Percentiles rank a stretch among this genome's conserved stretches.
These are phyloP conservation scores for Furcifer pardalis DNA, from an alignment of 2,797 vertebrate genomes.

Conservation along the genomic window DNA sequence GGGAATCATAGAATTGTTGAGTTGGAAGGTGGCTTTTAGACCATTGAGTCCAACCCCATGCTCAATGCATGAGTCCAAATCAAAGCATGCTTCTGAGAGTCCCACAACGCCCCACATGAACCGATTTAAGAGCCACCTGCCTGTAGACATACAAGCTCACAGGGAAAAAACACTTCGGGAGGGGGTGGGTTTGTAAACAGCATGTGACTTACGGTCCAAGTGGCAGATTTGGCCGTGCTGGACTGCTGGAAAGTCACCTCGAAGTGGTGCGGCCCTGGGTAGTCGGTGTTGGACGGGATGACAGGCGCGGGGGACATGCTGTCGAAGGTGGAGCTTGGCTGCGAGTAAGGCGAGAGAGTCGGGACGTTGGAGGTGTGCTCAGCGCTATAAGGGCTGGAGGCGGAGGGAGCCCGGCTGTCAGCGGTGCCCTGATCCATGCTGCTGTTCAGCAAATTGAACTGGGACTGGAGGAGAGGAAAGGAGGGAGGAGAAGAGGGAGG, in stretches of 20 bases:
- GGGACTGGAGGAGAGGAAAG: constrained; percentile 86
- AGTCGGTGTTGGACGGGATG: constrained; percentile 98
- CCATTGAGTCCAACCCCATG: no score
- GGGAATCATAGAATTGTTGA: no score
- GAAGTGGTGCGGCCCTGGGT: constrained; percentile 93
- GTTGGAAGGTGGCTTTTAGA: no score
- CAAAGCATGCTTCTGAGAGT: no score
- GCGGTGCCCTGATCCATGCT: constrained; percentile 97
- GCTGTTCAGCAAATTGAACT: constrained; percentile 98
- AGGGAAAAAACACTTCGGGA: not conserved
- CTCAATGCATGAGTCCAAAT: no score
- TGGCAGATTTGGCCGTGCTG: constrained; percentile 98
- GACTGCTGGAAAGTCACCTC: constrained; percentile 99
- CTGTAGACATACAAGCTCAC: no score
- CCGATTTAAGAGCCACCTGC: not conserved
- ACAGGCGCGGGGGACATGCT: constrained; percentile 94
- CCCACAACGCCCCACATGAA: no score
- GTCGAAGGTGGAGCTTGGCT: constrained; percentile 99
- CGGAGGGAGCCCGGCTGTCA: constrained; percentile 86
- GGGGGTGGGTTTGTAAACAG: constrained; percentile 21
- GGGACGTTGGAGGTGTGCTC: constrained; percentile 93
- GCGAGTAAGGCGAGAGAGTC: constrained; percentile 94
- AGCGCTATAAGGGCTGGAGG: constrained; percentile 94
- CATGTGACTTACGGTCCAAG: constrained; percentile 94
- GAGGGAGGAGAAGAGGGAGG: constrained; percentile 65